Conservation (phyloP, 1,140 invertebrate species). For the Rhynchophorus ferrugineus region DNA sequence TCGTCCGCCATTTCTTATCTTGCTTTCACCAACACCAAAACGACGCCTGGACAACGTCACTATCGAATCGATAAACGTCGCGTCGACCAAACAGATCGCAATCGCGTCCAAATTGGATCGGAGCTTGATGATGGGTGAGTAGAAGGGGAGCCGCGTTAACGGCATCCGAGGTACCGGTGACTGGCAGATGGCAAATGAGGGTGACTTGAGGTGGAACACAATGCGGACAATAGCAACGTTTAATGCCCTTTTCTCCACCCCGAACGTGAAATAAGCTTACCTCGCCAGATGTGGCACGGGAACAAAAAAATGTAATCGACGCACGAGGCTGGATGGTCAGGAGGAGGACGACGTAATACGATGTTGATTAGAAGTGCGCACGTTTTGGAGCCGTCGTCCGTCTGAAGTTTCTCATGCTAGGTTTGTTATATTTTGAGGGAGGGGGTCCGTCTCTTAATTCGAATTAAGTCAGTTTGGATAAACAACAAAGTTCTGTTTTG, state of each 20-base stretch:
- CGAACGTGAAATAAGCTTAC: slow-evolving; percentile 25
- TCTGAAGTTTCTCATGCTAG: too few species aligned
- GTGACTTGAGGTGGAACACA: slow-evolving; percentile 40
- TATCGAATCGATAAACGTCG: slow-evolving; percentile 31
- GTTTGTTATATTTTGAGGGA: too few species aligned
- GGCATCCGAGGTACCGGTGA: slow-evolving; percentile 33
- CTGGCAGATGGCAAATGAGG: slow-evolving; percentile 41
- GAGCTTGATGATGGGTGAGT: slow-evolving; percentile 28
- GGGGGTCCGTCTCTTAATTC: too few species aligned
- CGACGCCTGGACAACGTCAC: neutral
- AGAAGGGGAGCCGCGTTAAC: slow-evolving; percentile 15
- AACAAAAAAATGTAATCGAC: slow-evolving; percentile 8
- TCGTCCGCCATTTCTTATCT: too few species aligned
- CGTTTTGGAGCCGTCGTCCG: too few species aligned
- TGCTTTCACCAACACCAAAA: too few species aligned
- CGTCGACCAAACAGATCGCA: slow-evolving; percentile 33
- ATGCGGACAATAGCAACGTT: slow-evolving; percentile 38
- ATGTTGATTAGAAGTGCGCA: neutral
- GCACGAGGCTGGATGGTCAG: neutral
- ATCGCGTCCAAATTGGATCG: slow-evolving; percentile 41
- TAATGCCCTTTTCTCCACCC: slow-evolving; percentile 33
- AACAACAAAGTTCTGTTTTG: too few species aligned
- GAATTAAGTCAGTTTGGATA: too few species aligned
- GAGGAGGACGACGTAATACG: neutral
- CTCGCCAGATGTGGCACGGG: slow-evolving; percentile 25